A percentile compares a stretch with the other conserved stretches of the same genome.
Evolutionary conservation across 2,888 invertebrate genomes (phyloP).

Genomic region (Nasonovia ribisnigri): DNA sequence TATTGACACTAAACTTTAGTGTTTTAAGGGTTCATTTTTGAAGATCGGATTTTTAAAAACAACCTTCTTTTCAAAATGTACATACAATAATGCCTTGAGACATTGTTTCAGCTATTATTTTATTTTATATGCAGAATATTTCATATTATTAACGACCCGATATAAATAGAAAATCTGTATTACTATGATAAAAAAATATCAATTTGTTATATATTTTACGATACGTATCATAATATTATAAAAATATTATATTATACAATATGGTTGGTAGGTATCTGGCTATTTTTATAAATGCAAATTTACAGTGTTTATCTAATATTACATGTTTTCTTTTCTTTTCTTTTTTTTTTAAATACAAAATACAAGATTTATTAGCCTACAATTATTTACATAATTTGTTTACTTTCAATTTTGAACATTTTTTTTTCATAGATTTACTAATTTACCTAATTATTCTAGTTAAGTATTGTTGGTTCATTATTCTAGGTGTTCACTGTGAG

Average conservation of each 20-base stretch:
- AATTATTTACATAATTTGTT: too few species aligned
- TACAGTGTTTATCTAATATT: neutral
- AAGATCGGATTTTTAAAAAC: neutral
- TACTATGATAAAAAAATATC: slow-evolving; percentile 27
- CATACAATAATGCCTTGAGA: neutral
- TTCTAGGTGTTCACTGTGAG: too few species aligned
- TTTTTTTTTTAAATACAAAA: too few species aligned
- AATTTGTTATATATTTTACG: neutral
- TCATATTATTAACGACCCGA: neutral
- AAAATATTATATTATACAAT: neutral
- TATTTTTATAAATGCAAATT: neutral
- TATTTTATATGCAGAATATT: neutral
- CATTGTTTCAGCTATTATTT: neutral
- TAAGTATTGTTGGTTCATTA: too few species aligned
- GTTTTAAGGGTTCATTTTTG: neutral
- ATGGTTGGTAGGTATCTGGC: neutral
- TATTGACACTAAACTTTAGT: neutral
- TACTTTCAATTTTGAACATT: too few species aligned
- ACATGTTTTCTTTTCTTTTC: too few species aligned
- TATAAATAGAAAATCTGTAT: neutral
- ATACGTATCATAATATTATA: neutral
- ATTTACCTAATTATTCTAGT: too few species aligned
- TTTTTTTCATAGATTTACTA: too few species aligned
- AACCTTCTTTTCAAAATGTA: neutral
- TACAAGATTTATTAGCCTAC: too few species aligned